Base-by-base conservation (phyloP, 2,113 vertebrate genomes). In the Xiphorhynchus elegans region DNA sequence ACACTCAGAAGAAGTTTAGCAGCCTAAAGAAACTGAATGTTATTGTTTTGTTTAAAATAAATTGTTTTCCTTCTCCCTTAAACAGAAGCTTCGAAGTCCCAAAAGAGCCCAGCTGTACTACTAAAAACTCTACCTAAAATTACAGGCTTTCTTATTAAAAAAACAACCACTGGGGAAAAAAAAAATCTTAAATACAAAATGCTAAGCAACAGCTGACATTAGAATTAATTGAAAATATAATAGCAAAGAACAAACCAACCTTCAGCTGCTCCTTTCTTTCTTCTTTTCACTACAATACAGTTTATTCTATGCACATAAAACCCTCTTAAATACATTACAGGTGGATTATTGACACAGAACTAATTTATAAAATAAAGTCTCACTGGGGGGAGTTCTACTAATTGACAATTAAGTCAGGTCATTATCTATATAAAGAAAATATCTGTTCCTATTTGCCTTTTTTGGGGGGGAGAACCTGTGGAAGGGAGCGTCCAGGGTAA, bases 371-470 rank as follows among this genome's bases (percentile, higher is more conserved):
- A 68, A 67, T 17, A 19, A 81, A 67, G 7, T 3, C 6, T 29
- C 25, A 3, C 5, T 66, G 46, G 40, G 35, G 59, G 29, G 25
- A 46, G 25, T 15, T 39, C 10, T 46, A 42, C 6, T 84, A 67
- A 77, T 86, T 92, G 35, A 5, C 35, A 84, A 78, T 78, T 81
- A 74, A 59, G 6, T 55, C 29, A 29, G 23, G 33, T 55, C 29
- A 39, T 63, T 89, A 52, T 18, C n/a, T 60, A 9, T 13, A 23
- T 5, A 29, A 24, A 44, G 10, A 31, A 31, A 72, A 66, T 14
- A 35, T 1, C 11, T 29, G 0, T 2, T 35, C 29, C 3, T 78
- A 2, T 8, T 24, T 44, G 3, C 0, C 0, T 2, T 29, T 31
- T 28, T 20, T 42, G 29, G 14, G 14, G 28, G 13, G 21, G 24